phyloP scores from a whole-genome alignment of 2,113 vertebrate genomes.

The Tragelaphus scriptus region DNA sequence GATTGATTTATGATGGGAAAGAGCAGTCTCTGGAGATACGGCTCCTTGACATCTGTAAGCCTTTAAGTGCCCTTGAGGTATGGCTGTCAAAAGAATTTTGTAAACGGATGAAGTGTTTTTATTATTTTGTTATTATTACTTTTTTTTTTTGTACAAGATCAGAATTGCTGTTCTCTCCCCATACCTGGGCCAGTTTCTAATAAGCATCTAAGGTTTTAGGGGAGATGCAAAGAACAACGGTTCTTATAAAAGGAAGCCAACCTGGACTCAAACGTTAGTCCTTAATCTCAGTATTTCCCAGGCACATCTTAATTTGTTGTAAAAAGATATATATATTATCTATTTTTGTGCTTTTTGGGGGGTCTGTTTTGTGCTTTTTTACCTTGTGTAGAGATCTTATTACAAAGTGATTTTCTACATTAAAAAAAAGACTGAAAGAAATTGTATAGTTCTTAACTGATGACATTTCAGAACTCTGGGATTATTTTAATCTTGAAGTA shows the following conservation, averaged over 20 bases:
- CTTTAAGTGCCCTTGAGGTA: slow-evolving; percentile 76
- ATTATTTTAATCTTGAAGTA: slow-evolving; percentile 37
- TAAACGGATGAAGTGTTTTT: slow-evolving; percentile 67
- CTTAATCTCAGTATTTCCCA: not conserved
- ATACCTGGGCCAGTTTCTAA: not conserved
- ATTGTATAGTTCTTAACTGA: slow-evolving; percentile 9
- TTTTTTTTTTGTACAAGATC: not conserved
- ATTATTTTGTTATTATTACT: not conserved
- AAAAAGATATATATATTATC: slow-evolving; percentile 55
- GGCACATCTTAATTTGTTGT: not conserved
- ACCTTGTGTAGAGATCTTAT: slow-evolving; percentile 64
- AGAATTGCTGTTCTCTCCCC: slow-evolving; percentile 33
- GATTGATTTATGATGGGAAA: slow-evolving; percentile 28
- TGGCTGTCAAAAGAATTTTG: slow-evolving; percentile 67
- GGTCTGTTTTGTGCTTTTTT: slow-evolving; percentile 39
- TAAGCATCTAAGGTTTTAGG: slow-evolving; percentile 61
- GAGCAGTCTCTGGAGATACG: slow-evolving; percentile 48
- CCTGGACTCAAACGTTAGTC: not conserved
- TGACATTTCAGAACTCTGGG: not conserved
- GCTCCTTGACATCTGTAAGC: slow-evolving; percentile 60
- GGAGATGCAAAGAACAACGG: slow-evolving; percentile 43
- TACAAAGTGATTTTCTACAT: slow-evolving; percentile 52
- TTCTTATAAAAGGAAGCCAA: slow-evolving; percentile 62
- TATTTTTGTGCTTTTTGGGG: slow-evolving; percentile 51
- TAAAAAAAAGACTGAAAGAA: slow-evolving; percentile 46